Evolutionary conservation across 2,888 invertebrate genomes (phyloP).

Genomic region (Aproaerema taeniolella): DNA sequence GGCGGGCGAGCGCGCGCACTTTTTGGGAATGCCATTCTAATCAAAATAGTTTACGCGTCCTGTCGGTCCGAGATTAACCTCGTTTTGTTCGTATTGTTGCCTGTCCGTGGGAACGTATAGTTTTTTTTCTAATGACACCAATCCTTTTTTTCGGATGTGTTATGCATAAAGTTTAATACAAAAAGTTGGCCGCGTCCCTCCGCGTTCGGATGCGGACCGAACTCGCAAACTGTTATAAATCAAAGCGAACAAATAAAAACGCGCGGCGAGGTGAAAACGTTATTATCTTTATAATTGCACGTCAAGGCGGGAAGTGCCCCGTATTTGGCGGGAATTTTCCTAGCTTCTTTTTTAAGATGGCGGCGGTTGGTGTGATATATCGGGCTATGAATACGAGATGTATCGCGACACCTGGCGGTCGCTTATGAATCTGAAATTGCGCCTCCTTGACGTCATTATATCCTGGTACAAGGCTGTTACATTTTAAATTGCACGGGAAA

Average conservation of each 20-base stretch:
- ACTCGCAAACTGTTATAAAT: constrained; percentile 64
- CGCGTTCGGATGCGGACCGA: constrained; percentile 8
- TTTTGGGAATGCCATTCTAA: constrained; percentile 72
- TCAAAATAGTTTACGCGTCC: constrained; percentile 75
- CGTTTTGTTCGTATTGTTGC: constrained; percentile 35
- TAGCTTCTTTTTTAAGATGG: constrained; percentile 41
- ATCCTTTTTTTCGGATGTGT: constrained; percentile 23
- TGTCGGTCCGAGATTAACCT: constrained; percentile 33
- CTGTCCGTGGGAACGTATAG: constrained; percentile 48
- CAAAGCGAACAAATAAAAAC: constrained; percentile 71
- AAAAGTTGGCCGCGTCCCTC: constrained; percentile 5
- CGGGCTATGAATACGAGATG: constrained; percentile 73
- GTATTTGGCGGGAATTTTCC: constrained; percentile 41
- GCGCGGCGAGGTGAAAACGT: constrained; percentile 69
- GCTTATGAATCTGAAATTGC: constrained; percentile 69
- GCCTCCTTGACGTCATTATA: constrained; percentile 52
- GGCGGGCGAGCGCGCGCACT: constrained; percentile 49
- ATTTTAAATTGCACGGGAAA: constrained; percentile 29
- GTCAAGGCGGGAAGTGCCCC: constrained; percentile 62
- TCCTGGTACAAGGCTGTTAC: constrained; percentile 27
- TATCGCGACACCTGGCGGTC: constrained; percentile 63
- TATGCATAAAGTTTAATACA: constrained; percentile 11
- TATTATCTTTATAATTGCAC: constrained; percentile 78
- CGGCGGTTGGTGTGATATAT: constrained; percentile 69
- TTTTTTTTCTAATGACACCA: constrained; percentile 36